phyloP scores from a whole-genome alignment of 1,140 invertebrate species.

The Lepidostoma basale region DNA sequence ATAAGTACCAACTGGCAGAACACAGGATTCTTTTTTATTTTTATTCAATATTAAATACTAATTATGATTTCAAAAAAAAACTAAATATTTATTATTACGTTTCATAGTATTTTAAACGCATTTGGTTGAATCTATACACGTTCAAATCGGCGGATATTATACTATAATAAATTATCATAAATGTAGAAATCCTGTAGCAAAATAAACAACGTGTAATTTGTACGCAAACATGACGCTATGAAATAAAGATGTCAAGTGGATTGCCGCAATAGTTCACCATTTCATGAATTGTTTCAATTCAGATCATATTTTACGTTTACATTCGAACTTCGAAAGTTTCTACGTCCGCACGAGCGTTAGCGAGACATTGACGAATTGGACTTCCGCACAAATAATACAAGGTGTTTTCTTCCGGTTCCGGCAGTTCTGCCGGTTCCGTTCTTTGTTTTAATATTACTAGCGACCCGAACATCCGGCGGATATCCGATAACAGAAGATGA shows the following conservation, averaged over 20 bases:
- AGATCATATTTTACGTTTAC: background rate
- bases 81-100: too few species aligned
- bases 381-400: too few species aligned
- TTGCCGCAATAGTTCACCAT: background rate
- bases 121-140: background rate
- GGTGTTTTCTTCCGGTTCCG: too few species aligned
- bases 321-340: background rate
- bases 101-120: background rate
- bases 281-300: background rate
- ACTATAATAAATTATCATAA: background rate
- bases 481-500: too few species aligned
- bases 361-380: constrained; percentile 6
- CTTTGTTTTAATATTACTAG: too few species aligned
- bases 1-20: too few species aligned
- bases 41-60: too few species aligned
- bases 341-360: background rate
- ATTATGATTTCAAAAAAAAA: too few species aligned
- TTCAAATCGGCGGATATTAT: background rate
- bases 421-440: too few species aligned
- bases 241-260: background rate
- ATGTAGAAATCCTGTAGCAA: background rate
- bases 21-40: too few species aligned
- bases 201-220: background rate
- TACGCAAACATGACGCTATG: background rate
- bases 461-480: too few species aligned